phyloP scores from a whole-genome alignment of 2,888 invertebrate species.

The Drosophila stalkeri region DNA sequence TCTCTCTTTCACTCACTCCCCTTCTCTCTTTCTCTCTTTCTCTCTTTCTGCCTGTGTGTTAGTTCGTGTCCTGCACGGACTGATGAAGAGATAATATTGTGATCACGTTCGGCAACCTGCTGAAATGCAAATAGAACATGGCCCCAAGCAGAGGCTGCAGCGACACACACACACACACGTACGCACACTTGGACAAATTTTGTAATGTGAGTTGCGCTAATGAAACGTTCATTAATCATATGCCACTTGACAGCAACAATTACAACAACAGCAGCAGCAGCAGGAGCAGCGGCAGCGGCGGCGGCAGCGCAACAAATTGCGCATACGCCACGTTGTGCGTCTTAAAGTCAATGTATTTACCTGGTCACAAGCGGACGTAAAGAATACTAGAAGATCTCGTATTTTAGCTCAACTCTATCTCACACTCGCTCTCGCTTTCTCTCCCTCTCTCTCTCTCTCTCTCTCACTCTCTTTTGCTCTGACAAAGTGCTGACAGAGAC shows the following conservation, averaged over 20 bases:
- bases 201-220: conserved; percentile 70
- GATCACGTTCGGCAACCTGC: conserved; percentile 79
- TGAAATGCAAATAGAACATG: conserved; percentile 72
- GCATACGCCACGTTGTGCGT: conserved; percentile 49
- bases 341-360: conserved; percentile 15
- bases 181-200: conserved; percentile 3
- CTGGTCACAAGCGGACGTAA: conserved; percentile 29
- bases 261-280: background rate
- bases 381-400: conserved; percentile 16
- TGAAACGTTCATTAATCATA: conserved; percentile 82
- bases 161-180: conserved; percentile 32
- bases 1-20: background rate
- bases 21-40: background rate
- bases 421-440: background rate
- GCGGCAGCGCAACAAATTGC: conserved; percentile 41
- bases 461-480: background rate
- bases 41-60: conserved; percentile 28
- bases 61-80: conserved; percentile 54
- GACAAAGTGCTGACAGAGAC: conserved; percentile 58
- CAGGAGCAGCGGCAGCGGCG: too few relatives aligned
- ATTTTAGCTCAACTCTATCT: background rate
- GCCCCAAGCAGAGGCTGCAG: conserved; percentile 13
- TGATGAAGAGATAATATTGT: conserved; percentile 83
- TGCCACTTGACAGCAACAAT: conserved; percentile 45
- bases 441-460: background rate